These are phyloP conservation scores for Ophion ellenae DNA, from an alignment of 2,888 invertebrate genomes.

Conservation along the genomic window DNA sequence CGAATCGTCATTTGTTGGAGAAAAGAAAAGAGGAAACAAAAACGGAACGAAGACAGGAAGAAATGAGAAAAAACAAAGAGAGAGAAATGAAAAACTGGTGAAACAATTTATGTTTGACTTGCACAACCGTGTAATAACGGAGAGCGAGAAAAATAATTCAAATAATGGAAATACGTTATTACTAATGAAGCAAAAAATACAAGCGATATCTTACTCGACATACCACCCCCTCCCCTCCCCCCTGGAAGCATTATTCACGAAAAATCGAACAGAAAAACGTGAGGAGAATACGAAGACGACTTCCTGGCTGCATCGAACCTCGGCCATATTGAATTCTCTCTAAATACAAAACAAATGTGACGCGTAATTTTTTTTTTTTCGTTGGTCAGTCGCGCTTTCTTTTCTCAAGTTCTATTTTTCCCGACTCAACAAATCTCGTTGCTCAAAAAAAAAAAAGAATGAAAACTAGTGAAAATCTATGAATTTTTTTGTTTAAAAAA, in stretches of 20 bases:
- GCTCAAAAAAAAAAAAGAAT: neutral
- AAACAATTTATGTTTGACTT: conserved; percentile 7
- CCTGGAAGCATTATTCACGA: conserved; percentile 5
- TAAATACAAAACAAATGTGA: neutral
- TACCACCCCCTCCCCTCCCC: conserved; percentile 20
- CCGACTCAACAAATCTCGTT: neutral
- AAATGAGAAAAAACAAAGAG: neutral
- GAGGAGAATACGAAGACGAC: neutral
- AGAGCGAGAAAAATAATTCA: conserved; percentile 11
- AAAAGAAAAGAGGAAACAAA: neutral
- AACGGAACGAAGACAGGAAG: neutral
- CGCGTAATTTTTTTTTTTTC: neutral
- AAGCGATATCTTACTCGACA: conserved; percentile 10
- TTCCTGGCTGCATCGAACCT: neutral
- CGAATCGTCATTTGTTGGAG: conserved; percentile 57
- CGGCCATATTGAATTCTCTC: neutral
- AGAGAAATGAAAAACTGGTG: conserved; percentile 5
- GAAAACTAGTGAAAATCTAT: neutral
- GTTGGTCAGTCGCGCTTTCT: neutral
- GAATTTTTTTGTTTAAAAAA: neutral
- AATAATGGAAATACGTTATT: neutral
- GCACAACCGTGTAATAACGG: conserved; percentile 7
- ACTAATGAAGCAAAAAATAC: neutral
- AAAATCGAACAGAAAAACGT: neutral
- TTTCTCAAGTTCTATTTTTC: conserved; percentile 5